Evolutionary conservation across 2,113 vertebrate species (phyloP), one percentile per base, ranked within the genome.

Genomic region (Furnarius figulus): DNA sequence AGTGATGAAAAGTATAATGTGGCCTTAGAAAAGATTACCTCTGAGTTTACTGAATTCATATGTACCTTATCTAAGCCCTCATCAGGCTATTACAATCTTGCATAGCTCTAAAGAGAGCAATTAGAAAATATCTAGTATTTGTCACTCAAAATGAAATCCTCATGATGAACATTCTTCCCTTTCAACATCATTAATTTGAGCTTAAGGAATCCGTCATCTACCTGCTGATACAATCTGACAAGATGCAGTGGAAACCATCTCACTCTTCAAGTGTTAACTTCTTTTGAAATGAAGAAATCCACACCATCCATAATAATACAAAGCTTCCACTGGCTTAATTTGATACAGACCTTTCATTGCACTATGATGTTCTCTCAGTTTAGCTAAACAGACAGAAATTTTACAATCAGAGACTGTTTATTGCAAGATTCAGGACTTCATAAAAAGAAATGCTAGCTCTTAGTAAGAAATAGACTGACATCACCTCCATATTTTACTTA

Each of bases 401-500:
- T 85, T 91, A 47, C 42, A 27, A 2, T 37, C 71, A 65, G 24
- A 46, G 18, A 4, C 23, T 87, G 55, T 50, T 90, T 84, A 39
- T 56, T 71, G 52, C 9, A 28, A 84, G 40, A 74, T 74, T 84
- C 65, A 77, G 63, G 59, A 58, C 14, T 85, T 73, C 37, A 52
- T 59, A 70, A 81, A 71, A 49, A 55, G 25, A 67, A 63, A n/a
- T 88, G 7, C 61, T 78, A 46, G 25, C 74, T 87, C 56, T 70
- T 79, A 71, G 22, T 55, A 92, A 78, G 55, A 93, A 95, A 53
- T 52, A 68, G 78, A 46, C 44, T 93, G 77, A 82, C 47, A 71
- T 92, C 73, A 65, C 33, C n/a, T 95, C 65, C 44, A 5, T 81
- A 81, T 89, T 93, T 95, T 94, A 90, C 77, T 56, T 61, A 28